Conservation (phyloP, 2,797 vertebrate genomes). For the Falco cherrug region DNA sequence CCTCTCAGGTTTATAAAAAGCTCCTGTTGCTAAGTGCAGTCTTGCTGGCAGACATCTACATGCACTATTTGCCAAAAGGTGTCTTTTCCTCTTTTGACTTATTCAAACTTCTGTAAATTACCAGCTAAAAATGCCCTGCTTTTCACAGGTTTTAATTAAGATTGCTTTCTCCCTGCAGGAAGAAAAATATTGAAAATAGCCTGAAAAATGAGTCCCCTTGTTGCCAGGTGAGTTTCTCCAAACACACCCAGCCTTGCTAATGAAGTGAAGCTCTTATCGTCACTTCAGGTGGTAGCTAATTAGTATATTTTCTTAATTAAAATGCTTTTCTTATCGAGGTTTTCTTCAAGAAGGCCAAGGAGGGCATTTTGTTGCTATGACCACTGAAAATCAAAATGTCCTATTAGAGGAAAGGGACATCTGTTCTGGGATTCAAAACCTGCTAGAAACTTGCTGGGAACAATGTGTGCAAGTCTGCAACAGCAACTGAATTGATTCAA, state of each 20-base stretch:
- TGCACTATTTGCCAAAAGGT: constrained; percentile 52
- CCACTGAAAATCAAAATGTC: constrained; percentile 57
- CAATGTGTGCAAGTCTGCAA: neutral
- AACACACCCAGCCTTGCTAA: constrained; percentile 59
- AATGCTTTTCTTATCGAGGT: constrained; percentile 46
- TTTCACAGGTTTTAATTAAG: constrained; percentile 70
- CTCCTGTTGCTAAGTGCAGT: constrained; percentile 52
- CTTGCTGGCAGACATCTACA: constrained; percentile 22
- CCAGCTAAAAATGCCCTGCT: constrained; percentile 55
- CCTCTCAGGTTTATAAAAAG: neutral
- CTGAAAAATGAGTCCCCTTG: constrained; percentile 58
- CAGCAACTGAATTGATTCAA: neutral
- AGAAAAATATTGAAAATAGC: constrained; percentile 58
- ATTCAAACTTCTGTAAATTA: constrained; percentile 65
- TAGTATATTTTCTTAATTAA: constrained; percentile 67
- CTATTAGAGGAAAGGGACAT: constrained; percentile 57
- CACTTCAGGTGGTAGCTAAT: constrained; percentile 67
- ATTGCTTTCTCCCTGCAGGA: constrained; percentile 61
- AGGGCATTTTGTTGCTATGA: constrained; percentile 64
- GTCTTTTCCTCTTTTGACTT: constrained; percentile 52
- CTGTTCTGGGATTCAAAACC: constrained; percentile 54
- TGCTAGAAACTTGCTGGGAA: constrained; percentile 39
- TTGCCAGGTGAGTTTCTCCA: constrained; percentile 68
- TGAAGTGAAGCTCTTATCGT: constrained; percentile 61
- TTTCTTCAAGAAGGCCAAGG: constrained; percentile 58